Evolutionary conservation across 2,888 invertebrate species (phyloP).

Genomic region (Steinernema hermaphroditum): DNA sequence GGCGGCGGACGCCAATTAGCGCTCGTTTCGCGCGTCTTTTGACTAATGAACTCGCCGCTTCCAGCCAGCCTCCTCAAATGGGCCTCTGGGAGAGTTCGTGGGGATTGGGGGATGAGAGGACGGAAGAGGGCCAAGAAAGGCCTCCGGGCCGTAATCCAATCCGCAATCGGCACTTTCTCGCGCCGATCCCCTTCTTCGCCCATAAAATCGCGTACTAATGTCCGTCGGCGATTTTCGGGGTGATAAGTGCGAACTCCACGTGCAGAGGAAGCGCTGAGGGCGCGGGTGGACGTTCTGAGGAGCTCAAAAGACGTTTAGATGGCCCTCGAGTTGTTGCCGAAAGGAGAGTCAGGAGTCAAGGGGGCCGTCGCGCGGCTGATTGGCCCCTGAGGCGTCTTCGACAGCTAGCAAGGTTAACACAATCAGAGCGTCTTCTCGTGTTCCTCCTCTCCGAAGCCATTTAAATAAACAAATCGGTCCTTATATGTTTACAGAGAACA

Average conservation of each 20-base stretch:
- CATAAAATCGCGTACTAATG: background rate
- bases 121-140: background rate
- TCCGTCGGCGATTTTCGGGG: background rate
- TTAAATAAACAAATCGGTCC: background rate
- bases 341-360: background rate
- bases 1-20: constrained; percentile 26
- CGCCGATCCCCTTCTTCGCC: constrained; percentile 12
- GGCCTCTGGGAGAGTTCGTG: background rate
- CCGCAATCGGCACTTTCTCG: constrained; percentile 18
- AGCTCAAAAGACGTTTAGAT: background rate
- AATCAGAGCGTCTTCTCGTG: constrained; percentile 2
- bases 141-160: constrained; percentile 11
- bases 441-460: background rate
- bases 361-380: constrained; percentile 10
- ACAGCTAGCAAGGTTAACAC: background rate
- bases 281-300: too few species aligned
- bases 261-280: too few species aligned
- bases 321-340: constrained; percentile 25
- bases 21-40: constrained; percentile 19
- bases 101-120: background rate
- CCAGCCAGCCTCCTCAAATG: background rate
- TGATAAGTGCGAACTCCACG: constrained; percentile 3
- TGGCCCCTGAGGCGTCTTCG: constrained; percentile 26
- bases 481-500: background rate
- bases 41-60: constrained; percentile 26